A percentile compares a stretch with the other conserved stretches of the same genome.
Evolutionary conservation across 92 coral and sea anemone species (phyloP).

Genomic region (Porites lobata): DNA sequence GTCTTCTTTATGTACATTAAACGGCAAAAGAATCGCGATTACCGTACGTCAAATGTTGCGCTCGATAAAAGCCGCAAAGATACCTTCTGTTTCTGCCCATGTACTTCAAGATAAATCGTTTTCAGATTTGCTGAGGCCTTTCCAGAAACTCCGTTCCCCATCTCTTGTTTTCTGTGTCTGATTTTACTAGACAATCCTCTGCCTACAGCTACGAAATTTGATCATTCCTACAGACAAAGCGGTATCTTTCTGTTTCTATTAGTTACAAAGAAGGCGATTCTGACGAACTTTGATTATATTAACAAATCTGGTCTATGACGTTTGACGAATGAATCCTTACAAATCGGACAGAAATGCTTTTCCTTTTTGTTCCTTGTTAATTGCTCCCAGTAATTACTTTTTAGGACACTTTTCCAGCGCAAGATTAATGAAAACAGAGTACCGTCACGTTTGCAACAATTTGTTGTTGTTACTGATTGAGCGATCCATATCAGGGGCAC

Average conservation of each 20-base stretch:
- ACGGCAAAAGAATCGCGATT: background rate
- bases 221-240: background rate
- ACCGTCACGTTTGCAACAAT: too few relatives aligned
- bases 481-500: too few relatives aligned
- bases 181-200: background rate
- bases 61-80: background rate
- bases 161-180: background rate
- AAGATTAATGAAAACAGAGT: too few relatives aligned
- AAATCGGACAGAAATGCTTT: too few relatives aligned
- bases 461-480: too few relatives aligned
- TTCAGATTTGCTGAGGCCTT: constrained; percentile 28
- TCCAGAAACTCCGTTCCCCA: constrained; percentile 40
- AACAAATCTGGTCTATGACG: too few relatives aligned
- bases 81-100: constrained; percentile 36
- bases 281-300: background rate
- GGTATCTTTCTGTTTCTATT: background rate
- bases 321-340: too few relatives aligned
- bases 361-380: too few relatives aligned
- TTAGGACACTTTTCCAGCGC: too few relatives aligned
- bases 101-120: constrained; percentile 24
- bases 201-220: background rate
- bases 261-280: background rate
- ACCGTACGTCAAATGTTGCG: background rate
- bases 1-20: background rate
- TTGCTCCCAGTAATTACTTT: too few relatives aligned